Percentiles rank a stretch among this genome's conserved stretches.
phyloP scores from a whole-genome alignment of 2,888 invertebrate genomes.

The Phortica magna region DNA sequence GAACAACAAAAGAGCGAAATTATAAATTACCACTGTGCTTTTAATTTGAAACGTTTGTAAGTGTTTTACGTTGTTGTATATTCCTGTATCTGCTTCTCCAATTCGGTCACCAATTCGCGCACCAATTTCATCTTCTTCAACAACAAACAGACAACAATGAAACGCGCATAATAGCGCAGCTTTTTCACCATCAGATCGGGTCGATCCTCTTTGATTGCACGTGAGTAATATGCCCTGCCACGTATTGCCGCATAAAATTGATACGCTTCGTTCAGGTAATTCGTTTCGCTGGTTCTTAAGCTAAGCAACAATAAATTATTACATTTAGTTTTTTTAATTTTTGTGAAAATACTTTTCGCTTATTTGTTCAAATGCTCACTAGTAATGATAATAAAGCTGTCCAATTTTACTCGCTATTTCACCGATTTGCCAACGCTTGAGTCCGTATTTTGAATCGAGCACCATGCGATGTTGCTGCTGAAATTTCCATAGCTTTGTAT shows the following conservation, averaged over 20 bases:
- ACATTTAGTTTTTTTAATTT: background rate
- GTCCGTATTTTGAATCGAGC: constrained; percentile 94
- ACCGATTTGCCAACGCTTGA: constrained; percentile 98
- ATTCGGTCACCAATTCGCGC: constrained; percentile 92
- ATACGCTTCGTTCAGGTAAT: constrained; percentile 96
- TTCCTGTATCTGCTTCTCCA: constrained; percentile 95
- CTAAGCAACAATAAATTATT: constrained; percentile 77
- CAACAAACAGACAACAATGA: constrained; percentile 96
- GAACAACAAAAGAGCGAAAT: background rate
- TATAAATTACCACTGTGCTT: constrained; percentile 26
- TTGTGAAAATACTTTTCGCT: background rate
- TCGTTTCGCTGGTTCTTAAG: constrained; percentile 96
- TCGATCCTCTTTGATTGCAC: constrained; percentile 94
- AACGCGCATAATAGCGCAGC: constrained; percentile 94
- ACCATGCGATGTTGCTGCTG: constrained; percentile 96
- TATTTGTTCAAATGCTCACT: constrained; percentile 82
- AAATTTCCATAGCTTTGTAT: constrained; percentile 98
- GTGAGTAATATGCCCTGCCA: constrained; percentile 94
- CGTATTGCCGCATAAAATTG: constrained; percentile 97
- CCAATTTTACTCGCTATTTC: constrained; percentile 99
- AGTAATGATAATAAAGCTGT: constrained; percentile 98
- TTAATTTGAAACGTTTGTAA: background rate
- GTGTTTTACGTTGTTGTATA: constrained; percentile 87
- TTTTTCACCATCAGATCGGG: constrained; percentile 98
- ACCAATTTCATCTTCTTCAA: constrained; percentile 96